These are phyloP conservation scores for Lasioglossum morio DNA, from an alignment of 2,888 invertebrate genomes.

Conservation along the genomic window DNA sequence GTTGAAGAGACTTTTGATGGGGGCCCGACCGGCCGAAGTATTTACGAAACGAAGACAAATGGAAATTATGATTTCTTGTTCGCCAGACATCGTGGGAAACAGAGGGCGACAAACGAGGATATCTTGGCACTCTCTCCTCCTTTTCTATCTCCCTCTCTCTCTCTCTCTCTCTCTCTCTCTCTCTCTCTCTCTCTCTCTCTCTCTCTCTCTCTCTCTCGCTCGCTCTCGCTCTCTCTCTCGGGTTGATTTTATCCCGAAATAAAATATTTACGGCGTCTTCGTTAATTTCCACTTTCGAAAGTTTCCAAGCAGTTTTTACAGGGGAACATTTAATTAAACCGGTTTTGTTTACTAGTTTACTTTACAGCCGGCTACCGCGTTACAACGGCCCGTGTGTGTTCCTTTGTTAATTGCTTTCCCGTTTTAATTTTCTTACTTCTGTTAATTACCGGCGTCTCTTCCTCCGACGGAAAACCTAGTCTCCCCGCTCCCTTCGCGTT, in stretches of 20 bases:
- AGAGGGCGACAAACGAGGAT: background rate
- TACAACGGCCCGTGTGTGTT: slow-evolving; percentile 51
- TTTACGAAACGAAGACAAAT: slow-evolving; percentile 66
- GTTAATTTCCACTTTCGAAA: slow-evolving; percentile 58
- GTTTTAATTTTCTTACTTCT: slow-evolving; percentile 49
- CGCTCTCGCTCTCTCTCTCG: background rate
- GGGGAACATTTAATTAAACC: slow-evolving; percentile 60
- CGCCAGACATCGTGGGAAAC: slow-evolving; percentile 18
- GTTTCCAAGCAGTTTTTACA: slow-evolving; percentile 44
- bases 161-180: background rate
- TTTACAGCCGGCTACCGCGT: slow-evolving; percentile 47
- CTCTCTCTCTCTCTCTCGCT: background rate
- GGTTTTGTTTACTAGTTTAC: slow-evolving; percentile 62
- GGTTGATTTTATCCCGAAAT: slow-evolving; percentile 49
- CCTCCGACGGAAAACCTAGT: background rate
- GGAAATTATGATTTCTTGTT: slow-evolving; percentile 66
- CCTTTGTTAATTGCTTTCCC: slow-evolving; percentile 57
- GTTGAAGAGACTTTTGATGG: slow-evolving; percentile 64
- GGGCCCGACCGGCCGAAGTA: slow-evolving; percentile 56
- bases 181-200: background rate
- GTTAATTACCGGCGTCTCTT: slow-evolving; percentile 47
- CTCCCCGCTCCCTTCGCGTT: background rate
- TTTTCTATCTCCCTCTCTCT: background rate
- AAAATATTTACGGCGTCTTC: slow-evolving; percentile 62
- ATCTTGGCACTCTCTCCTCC: background rate